Base-by-base conservation (phyloP, 2,113 vertebrate species). In the Oophaga pumilio region DNA sequence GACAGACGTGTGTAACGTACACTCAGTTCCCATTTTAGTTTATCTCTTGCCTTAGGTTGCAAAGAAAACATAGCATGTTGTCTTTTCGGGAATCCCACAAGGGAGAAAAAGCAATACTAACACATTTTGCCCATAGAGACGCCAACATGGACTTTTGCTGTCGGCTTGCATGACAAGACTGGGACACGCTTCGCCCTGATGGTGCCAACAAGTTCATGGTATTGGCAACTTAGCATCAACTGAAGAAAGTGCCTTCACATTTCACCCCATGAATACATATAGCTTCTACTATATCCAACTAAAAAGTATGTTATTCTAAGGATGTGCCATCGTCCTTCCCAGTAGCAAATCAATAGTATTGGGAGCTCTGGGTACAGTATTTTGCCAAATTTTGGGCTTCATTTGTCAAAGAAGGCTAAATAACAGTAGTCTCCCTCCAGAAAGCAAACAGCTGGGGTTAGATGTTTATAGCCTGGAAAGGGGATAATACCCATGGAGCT, bases 1-100 rank as follows among this genome's bases (percentile, higher is more conserved):
- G 93, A 91, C 93, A 93, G 92, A 92, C 76, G 92, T 84, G 93
- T 90, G 50, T 84, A 88, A 90, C n/a, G 64, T 71, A 71, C 90
- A 85, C 89, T 85, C 28, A 86, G 89, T 90, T 92, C 91, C 91
- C 74, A 1, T 81, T 91, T 52, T 9, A 83, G 89, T 93, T 93
- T 93, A 90, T 92, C 91, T 91, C 88, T 62, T 77, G 87, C 80
- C 68, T 84, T 76, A 66, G 60, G 81, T 88, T 88, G 81, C 87
- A 84, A 88, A 84, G 20, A 88, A 88, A 88, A 88, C 53, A 88
- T 6, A 56, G 26, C 73, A 57, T 88, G 87, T 84, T 66, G 87
- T 83, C 87, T 88, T 88, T 88, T 84, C 68, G 68, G 81, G 73
- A 84, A 84, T 83, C 71, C 80, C 60, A 50, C 49, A 77, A 68